Conservation (phyloP, 2,888 invertebrate species). For the Melipona beecheii region DNA sequence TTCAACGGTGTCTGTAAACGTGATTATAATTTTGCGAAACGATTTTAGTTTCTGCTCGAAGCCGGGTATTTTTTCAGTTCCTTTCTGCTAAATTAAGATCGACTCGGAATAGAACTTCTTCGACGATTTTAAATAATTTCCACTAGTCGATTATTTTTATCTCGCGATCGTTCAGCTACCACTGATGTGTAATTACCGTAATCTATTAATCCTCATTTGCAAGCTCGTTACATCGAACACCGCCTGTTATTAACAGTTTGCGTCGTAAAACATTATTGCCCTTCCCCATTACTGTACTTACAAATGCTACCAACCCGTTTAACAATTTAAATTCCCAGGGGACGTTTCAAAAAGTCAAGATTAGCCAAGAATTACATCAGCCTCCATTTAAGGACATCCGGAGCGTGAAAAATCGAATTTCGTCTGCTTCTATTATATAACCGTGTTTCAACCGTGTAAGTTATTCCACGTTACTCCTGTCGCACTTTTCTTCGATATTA, state of each 20-base stretch:
- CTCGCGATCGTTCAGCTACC: not conserved
- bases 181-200: constrained; percentile 12
- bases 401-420: not conserved
- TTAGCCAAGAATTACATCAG: not conserved
- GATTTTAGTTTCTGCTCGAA: not conserved
- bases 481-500: too few species aligned
- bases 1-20: not conserved
- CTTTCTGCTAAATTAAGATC: not conserved
- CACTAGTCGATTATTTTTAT: constrained; percentile 2
- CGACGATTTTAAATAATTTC: not conserved
- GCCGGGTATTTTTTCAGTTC: not conserved
- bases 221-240: not conserved
- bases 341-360: not conserved
- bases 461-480: too few species aligned
- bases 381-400: not conserved
- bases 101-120: not conserved
- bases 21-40: too few species aligned
- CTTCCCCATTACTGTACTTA: not conserved
- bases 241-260: not conserved
- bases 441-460: too few species aligned
- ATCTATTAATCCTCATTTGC: constrained; percentile 13
- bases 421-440: not conserved
- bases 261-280: not conserved
- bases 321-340: too few species aligned
- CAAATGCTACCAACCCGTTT: too few species aligned